phyloP scores from a whole-genome alignment of 1,140 invertebrate species.

The Trichogramma pretiosum region DNA sequence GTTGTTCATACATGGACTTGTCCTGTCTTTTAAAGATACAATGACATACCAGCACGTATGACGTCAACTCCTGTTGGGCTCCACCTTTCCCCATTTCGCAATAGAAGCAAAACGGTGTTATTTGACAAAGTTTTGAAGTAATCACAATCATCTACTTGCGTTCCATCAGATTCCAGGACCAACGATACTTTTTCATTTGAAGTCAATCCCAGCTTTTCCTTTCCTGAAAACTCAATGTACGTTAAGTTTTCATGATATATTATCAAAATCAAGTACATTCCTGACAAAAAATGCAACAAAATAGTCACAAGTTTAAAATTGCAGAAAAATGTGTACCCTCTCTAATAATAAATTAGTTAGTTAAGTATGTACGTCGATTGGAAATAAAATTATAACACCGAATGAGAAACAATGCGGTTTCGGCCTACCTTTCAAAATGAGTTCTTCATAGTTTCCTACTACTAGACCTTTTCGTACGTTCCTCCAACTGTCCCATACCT shows the following conservation, averaged over 20 bases:
- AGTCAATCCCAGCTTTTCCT: conserved; percentile 81
- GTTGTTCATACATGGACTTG: too few species aligned
- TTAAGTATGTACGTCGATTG: too few species aligned
- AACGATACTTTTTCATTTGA: conserved; percentile 73
- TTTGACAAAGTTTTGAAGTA: conserved; percentile 85
- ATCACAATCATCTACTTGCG: conserved; percentile 89
- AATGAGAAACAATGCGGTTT: too few species aligned
- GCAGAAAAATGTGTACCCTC: too few species aligned
- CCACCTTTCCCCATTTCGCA: conserved; percentile 84
- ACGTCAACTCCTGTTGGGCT: conserved; percentile 83
- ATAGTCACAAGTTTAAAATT: not conserved
- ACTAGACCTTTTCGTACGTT: conserved; percentile 87
- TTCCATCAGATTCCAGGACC: conserved; percentile 88
- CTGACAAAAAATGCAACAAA: too few species aligned
- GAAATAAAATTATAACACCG: too few species aligned
- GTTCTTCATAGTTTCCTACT: conserved; percentile 83
- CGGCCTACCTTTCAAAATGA: conserved; percentile 79
- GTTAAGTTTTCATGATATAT: too few species aligned
- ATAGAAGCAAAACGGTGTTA: conserved; percentile 80
- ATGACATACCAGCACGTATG: conserved; percentile 76
- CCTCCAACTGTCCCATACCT: conserved; percentile 94
- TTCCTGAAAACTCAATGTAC: conserved; percentile 59
- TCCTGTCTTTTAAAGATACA: too few species aligned
- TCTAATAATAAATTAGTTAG: too few species aligned
- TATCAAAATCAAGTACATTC: too few species aligned